These are phyloP conservation scores for Astropecten irregularis DNA, from an alignment of 53 echinoderm and acorn worm genomes.

Conservation along the genomic window DNA sequence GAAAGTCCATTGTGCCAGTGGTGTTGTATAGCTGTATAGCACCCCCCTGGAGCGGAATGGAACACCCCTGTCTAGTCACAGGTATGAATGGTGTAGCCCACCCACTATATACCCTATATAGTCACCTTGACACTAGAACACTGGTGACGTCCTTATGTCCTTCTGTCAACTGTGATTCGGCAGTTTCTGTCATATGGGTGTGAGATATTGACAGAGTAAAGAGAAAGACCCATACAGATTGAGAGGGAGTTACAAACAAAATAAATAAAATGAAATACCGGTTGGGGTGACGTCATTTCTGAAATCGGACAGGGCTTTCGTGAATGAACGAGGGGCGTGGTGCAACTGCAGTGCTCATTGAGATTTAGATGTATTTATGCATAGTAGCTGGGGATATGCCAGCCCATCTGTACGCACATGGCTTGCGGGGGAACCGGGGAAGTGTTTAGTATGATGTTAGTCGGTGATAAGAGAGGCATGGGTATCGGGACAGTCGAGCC, in stretches of 20 bases:
- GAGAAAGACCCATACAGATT: neutral
- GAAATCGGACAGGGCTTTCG: neutral
- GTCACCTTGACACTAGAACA: conserved; percentile 30
- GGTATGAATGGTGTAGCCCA: conserved; percentile 26
- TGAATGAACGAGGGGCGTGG: conserved; percentile 52
- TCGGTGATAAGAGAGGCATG: neutral
- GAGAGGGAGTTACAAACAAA: neutral
- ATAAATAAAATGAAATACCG: neutral
- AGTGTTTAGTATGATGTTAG: neutral
- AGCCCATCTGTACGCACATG: neutral
- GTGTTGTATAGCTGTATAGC: no score
- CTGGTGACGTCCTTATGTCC: conserved; percentile 1
- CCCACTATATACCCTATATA: neutral
- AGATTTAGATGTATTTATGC: neutral
- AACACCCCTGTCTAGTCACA: conserved; percentile 42
- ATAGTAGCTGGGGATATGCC: neutral
- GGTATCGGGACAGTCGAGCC: no score
- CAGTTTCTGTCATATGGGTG: conserved; percentile 27
- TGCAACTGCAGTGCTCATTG: neutral
- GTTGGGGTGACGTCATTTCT: conserved; percentile 37
- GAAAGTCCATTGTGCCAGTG: conserved; percentile 43
- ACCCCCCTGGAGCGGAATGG: conserved; percentile 48
- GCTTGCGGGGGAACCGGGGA: neutral
- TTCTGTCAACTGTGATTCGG: conserved; percentile 31
- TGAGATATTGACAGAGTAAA: conserved; percentile 46